These are phyloP conservation scores for Merodon equestris DNA, from an alignment of 2,888 invertebrate species.

Conservation along the genomic window DNA sequence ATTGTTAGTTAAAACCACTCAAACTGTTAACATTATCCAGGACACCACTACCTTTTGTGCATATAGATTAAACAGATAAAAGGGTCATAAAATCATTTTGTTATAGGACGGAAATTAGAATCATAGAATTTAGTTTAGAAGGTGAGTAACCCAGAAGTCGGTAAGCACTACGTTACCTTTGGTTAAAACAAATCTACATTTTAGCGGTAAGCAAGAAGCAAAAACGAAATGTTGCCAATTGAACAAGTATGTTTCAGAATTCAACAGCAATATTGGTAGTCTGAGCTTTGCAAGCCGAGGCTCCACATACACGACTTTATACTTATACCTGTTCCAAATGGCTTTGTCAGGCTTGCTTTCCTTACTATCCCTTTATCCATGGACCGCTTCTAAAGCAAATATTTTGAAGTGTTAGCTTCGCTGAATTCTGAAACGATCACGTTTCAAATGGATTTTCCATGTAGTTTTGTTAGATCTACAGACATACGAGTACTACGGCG, in stretches of 20 bases:
- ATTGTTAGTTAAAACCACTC: too few species aligned
- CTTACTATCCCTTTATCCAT: constrained; percentile 14
- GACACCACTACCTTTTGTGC: constrained; percentile 51
- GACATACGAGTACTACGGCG: constrained; percentile 7
- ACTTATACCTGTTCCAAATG: constrained; percentile 26
- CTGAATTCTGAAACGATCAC: constrained; percentile 61
- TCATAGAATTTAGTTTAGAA: constrained; percentile 52
- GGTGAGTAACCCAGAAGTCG: too few species aligned
- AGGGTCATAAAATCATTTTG: background rate
- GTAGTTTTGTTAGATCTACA: constrained; percentile 10
- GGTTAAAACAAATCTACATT: background rate
- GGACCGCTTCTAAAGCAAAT: constrained; percentile 30
- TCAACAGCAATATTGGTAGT: constrained; percentile 40
- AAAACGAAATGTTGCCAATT: constrained; percentile 28
- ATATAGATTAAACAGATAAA: constrained; percentile 51
- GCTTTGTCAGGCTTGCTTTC: constrained; percentile 7
- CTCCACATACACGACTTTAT: background rate
- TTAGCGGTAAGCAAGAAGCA: constrained; percentile 33
- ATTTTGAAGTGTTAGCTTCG: constrained; percentile 34
- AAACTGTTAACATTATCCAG: constrained; percentile 12
- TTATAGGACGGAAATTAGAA: constrained; percentile 59
- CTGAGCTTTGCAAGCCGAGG: too few species aligned
- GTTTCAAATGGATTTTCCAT: constrained; percentile 15
- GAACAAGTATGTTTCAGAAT: constrained; percentile 53
- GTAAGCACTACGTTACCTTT: constrained; percentile 3